Percentiles rank a stretch among this genome's conserved stretches.
Evolutionary conservation across 2,888 invertebrate species (phyloP).

Genomic region (Nomada fucata): DNA sequence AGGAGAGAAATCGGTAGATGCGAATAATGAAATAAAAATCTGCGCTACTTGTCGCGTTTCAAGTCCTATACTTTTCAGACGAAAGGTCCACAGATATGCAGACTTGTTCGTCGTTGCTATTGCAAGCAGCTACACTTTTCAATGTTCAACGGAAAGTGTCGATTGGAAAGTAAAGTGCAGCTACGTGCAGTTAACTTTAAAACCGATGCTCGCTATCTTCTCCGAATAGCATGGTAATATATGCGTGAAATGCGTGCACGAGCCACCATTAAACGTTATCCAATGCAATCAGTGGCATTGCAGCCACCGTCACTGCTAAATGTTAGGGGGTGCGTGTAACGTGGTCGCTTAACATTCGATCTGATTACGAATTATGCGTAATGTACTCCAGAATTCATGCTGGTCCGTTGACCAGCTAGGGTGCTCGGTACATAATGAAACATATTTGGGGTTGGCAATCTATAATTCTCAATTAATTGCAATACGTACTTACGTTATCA

Average conservation of each 20-base stretch:
- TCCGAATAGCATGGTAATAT: conserved; percentile 11
- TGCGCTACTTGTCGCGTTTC: background rate
- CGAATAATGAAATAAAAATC: background rate
- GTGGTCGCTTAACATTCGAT: conserved; percentile 21
- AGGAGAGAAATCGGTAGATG: background rate
- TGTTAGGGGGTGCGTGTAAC: conserved; percentile 28
- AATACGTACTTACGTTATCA: too few species aligned
- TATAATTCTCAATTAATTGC: too few species aligned
- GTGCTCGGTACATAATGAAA: background rate
- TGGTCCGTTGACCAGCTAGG: background rate
- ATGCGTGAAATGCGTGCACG: conserved; percentile 12
- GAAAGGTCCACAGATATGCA: background rate
- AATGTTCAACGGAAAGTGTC: background rate
- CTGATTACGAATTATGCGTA: conserved; percentile 28
- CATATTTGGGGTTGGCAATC: too few species aligned
- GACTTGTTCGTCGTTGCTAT: background rate
- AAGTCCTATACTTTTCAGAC: background rate
- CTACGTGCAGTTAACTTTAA: background rate
- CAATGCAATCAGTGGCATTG: conserved; percentile 30
- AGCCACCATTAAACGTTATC: conserved; percentile 36
- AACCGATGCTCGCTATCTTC: background rate
- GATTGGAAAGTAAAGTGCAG: background rate
- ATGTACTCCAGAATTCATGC: conserved; percentile 14
- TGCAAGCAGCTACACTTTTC: background rate
- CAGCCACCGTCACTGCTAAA: conserved; percentile 28